Conservation (phyloP, 2,888 invertebrate species). For the Quadroppia sp. region DNA sequence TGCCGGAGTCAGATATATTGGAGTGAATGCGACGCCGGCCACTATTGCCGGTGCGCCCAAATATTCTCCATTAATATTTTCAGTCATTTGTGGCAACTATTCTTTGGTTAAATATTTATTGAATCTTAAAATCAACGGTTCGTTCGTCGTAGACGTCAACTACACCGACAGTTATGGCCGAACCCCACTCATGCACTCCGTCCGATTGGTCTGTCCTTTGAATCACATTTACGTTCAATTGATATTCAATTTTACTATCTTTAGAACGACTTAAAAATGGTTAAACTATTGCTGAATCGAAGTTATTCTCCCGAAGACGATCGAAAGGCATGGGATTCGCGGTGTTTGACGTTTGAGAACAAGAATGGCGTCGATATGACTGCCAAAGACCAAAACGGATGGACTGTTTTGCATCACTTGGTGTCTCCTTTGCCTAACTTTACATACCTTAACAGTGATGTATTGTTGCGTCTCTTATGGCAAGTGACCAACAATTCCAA, state of each 20-base stretch:
- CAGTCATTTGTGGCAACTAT: constrained; percentile 52
- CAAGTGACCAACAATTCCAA: constrained; percentile 14
- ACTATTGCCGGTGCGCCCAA: constrained; percentile 40
- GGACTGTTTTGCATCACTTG: constrained; percentile 53
- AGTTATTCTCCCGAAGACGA: constrained; percentile 50
- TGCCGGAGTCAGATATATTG: constrained; percentile 45
- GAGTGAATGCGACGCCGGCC: constrained; percentile 8
- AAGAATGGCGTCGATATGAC: constrained; percentile 44
- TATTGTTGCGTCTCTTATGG: constrained; percentile 10
- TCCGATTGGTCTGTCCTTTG: constrained; percentile 51
- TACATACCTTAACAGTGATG: constrained; percentile 20
- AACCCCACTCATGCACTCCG: constrained; percentile 55
- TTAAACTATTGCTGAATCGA: constrained; percentile 53
- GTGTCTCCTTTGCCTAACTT: constrained; percentile 52
- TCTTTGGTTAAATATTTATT: constrained; percentile 52
- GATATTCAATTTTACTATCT: constrained; percentile 30
- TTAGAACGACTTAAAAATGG: constrained; percentile 53
- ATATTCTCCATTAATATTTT: constrained; percentile 53
- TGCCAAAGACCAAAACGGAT: constrained; percentile 51
- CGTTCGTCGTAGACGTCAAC: constrained; percentile 52
- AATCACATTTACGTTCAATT: neutral
- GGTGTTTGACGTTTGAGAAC: constrained; percentile 42
- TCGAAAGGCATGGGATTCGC: constrained; percentile 42
- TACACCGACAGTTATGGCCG: constrained; percentile 52
- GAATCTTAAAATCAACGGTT: constrained; percentile 43